phyloP scores from a whole-genome alignment of 2,888 invertebrate species.

The Anoncus sp. region DNA sequence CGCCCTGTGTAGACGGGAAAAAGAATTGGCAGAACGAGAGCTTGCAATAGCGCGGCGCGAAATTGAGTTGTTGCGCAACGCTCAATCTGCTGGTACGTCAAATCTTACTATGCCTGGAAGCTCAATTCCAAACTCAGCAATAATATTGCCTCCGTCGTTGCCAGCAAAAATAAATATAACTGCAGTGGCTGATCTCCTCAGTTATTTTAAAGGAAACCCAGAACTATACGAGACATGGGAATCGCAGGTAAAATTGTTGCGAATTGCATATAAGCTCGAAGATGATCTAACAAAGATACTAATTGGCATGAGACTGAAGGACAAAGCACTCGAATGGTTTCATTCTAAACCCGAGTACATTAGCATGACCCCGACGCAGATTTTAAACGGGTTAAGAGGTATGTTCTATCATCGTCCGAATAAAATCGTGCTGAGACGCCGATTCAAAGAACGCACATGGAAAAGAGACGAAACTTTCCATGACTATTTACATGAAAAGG shows the following conservation, averaged over 20 bases:
- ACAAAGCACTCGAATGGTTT: conserved; percentile 6
- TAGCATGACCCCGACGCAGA: neutral
- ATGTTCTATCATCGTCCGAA: neutral
- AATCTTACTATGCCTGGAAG: too few species aligned
- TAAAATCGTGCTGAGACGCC: neutral
- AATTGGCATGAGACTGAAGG: neutral
- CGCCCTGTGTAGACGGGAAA: neutral
- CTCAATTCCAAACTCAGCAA: too few species aligned
- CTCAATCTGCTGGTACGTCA: too few species aligned
- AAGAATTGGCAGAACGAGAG: conserved; percentile 1
- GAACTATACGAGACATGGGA: neutral
- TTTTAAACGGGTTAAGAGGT: neutral
- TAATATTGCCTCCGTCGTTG: too few species aligned
- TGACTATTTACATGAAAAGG: conserved; percentile 27
- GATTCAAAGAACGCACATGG: conserved; percentile 6
- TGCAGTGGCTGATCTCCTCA: conserved; percentile 29
- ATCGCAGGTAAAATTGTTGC: neutral
- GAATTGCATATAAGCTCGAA: neutral
- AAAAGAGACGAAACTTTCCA: conserved; percentile 7
- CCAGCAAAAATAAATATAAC: conserved; percentile 10
- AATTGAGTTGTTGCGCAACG: too few species aligned
- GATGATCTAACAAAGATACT: neutral
- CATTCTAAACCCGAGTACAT: neutral
- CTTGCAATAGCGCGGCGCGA: neutral
- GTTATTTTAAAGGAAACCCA: conserved; percentile 32